Base-by-base conservation (phyloP, 2,888 invertebrate genomes). In the Campopleginae sp. region DNA sequence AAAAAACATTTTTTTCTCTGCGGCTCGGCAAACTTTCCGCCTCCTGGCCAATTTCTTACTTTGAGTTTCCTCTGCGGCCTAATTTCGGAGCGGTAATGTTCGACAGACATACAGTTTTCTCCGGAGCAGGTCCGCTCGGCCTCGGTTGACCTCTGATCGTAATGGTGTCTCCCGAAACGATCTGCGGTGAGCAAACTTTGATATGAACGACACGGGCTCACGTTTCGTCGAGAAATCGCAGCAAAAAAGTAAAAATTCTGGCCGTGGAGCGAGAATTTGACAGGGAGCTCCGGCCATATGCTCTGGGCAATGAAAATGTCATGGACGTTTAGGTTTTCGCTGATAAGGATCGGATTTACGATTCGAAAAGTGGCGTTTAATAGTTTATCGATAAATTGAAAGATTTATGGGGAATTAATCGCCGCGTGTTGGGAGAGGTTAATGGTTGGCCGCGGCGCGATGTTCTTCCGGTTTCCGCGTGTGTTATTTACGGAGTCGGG, bases 81-180 rank as follows among this genome's bases (percentile, higher is more conserved):
- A 99, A 95, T 94, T 98, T 98, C 23, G 99, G 99, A 78, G 99
- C 99, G 86, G 96, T 96, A 88, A 99, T 96, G 93, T 98, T 98
- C 46, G 98, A 98, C 88, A 99, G 96, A 87, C 97, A 97, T 76
- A 99, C 96, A 88, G 97, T 97, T 94, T 97, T 97, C 94, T 99
- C 99, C 86, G 97, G 98, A 74, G 97, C 97, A 61, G 99, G 99
- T 51, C 98, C 98, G 23, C 98, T 98, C 81, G 96, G 96, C 92
- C 96, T 96, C 0, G 97, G 97, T 87, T 96, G 95, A 86, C 96
- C 98, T 92, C 98, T 96, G 90, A 99, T 97, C 71, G 99, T 96
- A 84, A 99, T 96, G 82, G 99, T 97, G 94, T 99, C 99, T 82
- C 99, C 99, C 85, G 99, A 99, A 86, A 98, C 95, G 87, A 99